These are phyloP conservation scores for Habropoda laboriosa DNA, from an alignment of 1,140 invertebrate species.

Conservation along the genomic window DNA sequence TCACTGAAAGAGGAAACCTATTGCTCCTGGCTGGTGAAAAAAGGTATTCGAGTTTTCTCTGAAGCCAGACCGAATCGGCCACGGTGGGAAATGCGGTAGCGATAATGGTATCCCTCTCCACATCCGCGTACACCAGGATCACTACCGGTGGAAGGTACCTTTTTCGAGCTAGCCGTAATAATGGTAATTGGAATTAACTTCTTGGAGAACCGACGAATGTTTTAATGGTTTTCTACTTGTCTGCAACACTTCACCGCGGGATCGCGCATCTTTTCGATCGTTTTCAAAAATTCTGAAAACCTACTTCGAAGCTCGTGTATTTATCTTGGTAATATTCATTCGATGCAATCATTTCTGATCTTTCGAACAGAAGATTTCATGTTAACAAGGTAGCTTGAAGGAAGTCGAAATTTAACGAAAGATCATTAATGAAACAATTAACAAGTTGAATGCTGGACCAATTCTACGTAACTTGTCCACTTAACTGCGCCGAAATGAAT, in stretches of 20 bases:
- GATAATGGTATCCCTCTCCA: conserved; percentile 48
- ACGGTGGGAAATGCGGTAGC: conserved; percentile 39
- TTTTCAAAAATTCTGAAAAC: too few relatives aligned
- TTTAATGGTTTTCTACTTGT: conserved; percentile 66
- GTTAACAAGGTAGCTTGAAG: too few relatives aligned
- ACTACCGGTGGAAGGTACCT: conserved; percentile 10
- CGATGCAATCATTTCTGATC: too few relatives aligned
- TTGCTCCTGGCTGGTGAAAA: background rate
- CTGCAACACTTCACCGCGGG: background rate
- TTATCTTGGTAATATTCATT: too few relatives aligned
- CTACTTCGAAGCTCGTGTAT: background rate
- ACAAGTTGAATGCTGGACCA: too few relatives aligned
- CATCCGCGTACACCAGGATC: conserved; percentile 4
- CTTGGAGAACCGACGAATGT: conserved; percentile 65
- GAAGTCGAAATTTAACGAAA: too few relatives aligned
- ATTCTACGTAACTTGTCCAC: too few relatives aligned
- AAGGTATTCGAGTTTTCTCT: background rate
- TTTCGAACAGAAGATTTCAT: too few relatives aligned
- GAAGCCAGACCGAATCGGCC: conserved; percentile 1
- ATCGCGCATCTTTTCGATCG: conserved; percentile 31
- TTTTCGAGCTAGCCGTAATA: conserved; percentile 59
- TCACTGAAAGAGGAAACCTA: background rate
- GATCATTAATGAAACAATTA: too few relatives aligned
- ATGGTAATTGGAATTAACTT: conserved; percentile 76
- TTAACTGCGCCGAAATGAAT: too few relatives aligned